These are phyloP conservation scores for Euwallacea similis DNA, from an alignment of 1,140 invertebrate species.

Conservation along the genomic window DNA sequence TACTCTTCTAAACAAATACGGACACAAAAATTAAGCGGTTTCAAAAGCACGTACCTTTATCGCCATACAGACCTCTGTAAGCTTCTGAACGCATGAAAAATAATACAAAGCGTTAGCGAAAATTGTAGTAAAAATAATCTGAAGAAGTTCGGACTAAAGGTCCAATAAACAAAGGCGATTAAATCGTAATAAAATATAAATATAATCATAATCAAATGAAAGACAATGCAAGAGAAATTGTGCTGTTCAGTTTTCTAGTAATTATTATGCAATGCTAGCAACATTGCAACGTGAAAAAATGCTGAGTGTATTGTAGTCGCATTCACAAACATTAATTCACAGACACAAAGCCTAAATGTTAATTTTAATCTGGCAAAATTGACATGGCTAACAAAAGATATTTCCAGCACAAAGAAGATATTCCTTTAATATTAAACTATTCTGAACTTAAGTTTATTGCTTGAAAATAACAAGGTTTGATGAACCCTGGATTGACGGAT, in stretches of 20 bases:
- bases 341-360: not conserved
- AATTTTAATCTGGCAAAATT: conserved; percentile 3
- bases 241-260: not conserved
- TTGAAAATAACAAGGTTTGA: no score
- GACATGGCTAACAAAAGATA: conserved; percentile 23
- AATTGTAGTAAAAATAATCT: not conserved
- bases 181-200: no score
- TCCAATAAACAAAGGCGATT: no score
- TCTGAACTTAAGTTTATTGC: no score
- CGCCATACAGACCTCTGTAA: conserved; percentile 87
- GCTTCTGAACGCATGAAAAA: conserved; percentile 76
- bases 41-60: conserved; percentile 75
- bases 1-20: no score
- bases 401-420: not conserved
- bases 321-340: conserved; percentile 7
- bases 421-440: no score
- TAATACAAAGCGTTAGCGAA: conserved; percentile 32
- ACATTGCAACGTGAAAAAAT: conserved; percentile 16
- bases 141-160: no score
- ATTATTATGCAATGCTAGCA: not conserved
- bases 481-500: no score
- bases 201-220: no score
- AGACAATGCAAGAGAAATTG: no score
- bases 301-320: conserved; percentile 10
- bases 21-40: no score